Evolutionary conservation across 2,113 vertebrate genomes (phyloP).

Genomic region (Centropus bengalensis): DNA sequence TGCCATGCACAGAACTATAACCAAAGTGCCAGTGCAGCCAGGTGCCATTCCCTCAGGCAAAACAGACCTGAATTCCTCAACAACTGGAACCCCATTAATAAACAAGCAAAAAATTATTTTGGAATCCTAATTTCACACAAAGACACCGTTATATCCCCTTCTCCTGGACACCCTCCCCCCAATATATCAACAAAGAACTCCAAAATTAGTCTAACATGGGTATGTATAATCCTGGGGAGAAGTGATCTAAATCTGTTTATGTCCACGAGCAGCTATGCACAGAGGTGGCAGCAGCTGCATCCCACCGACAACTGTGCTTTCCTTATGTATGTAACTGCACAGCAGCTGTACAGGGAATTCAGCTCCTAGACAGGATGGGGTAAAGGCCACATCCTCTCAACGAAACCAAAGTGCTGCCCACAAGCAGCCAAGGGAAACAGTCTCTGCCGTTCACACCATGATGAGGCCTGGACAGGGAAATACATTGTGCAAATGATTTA

Average conservation of each 20-base stretch:
- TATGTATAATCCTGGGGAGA: not conserved
- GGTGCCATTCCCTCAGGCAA: not conserved
- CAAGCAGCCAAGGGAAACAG: not conserved
- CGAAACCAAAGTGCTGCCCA: not conserved
- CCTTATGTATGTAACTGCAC: rapidly evolving
- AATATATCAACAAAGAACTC: not conserved
- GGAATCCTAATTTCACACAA: not conserved
- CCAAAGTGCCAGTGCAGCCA: not conserved
- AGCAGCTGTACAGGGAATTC: not conserved
- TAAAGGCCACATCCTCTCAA: not conserved
- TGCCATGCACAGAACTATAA: not conserved
- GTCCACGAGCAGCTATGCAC: not conserved
- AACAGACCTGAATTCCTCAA: not conserved
- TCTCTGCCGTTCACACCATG: not conserved
- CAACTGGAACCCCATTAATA: not conserved
- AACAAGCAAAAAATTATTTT: not conserved
- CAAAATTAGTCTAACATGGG: not conserved
- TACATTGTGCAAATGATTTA: not conserved
- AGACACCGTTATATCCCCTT: not conserved
- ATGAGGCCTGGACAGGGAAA: not conserved
- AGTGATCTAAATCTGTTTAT: not conserved
- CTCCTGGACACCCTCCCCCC: not conserved
- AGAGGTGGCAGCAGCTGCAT: not conserved
- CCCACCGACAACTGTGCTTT: not conserved
- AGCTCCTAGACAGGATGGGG: not conserved